phyloP scores from a whole-genome alignment of 2,888 invertebrate genomes.

The Caenorhabditis sinica region DNA sequence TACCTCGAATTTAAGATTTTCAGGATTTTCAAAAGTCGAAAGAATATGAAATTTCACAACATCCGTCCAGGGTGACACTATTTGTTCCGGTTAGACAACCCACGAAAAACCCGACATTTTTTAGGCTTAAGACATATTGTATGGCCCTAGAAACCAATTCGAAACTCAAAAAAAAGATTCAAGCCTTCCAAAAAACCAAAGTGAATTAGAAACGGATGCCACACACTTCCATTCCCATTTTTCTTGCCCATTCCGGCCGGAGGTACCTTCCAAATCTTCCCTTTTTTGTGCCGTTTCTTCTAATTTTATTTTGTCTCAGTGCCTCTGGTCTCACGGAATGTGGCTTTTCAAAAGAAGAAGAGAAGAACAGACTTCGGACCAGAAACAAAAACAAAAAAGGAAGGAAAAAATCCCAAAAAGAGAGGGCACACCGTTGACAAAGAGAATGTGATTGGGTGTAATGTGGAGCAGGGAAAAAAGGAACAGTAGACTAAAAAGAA shows the following conservation, averaged over 20 bases:
- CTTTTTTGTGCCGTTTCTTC: conserved; percentile 15
- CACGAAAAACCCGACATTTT: neutral
- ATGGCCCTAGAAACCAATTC: neutral
- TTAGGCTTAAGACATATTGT: no score
- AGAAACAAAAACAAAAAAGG: conserved; percentile 28
- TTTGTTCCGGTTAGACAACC: conserved; percentile 30
- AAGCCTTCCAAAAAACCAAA: conserved; percentile 6
- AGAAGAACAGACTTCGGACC: conserved; percentile 26
- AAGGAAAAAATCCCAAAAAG: conserved; percentile 17
- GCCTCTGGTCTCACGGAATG: conserved; percentile 18
- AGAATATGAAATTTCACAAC: conserved; percentile 15
- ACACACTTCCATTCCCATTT: conserved; percentile 25
- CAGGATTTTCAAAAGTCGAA: no score
- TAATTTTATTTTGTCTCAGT: conserved; percentile 33
- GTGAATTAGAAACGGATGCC: conserved; percentile 45
- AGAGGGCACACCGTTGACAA: conserved; percentile 11
- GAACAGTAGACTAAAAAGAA: conserved; percentile 35
- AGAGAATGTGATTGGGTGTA: conserved; percentile 52
- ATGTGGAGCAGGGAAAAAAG: conserved; percentile 18
- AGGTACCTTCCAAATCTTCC: conserved; percentile 21
- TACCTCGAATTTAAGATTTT: no score
- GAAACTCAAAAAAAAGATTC: neutral
- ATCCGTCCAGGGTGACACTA: conserved; percentile 4
- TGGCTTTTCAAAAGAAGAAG: conserved; percentile 25
- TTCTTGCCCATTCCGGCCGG: conserved; percentile 4